Evolutionary conservation across 2,113 vertebrate species (phyloP).

Genomic region (Rhinichthys klamathensis): DNA sequence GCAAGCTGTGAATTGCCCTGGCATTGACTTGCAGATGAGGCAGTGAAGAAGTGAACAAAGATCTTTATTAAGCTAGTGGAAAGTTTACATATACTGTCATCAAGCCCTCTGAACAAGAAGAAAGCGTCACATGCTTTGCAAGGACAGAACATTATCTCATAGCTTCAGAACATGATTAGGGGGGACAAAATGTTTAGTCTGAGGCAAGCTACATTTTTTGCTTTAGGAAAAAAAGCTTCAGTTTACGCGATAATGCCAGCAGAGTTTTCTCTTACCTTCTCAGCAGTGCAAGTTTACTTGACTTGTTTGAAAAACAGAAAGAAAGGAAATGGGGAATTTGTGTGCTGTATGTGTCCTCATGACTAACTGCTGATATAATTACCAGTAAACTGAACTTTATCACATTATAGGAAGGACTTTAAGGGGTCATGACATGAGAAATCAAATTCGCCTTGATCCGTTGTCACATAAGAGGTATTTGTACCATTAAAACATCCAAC

Average conservation of each 20-base stretch:
- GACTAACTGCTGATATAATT: neutral
- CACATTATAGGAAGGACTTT: neutral
- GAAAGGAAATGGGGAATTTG: neutral
- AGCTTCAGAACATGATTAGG: constrained; percentile 20
- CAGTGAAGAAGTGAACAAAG: constrained; percentile 49
- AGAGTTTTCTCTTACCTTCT: constrained; percentile 35
- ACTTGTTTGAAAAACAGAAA: constrained; percentile 14
- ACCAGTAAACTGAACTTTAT: neutral
- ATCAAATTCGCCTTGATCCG: no score
- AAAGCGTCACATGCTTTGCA: constrained; percentile 27
- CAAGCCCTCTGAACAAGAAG: neutral
- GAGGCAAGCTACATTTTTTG: constrained; percentile 15
- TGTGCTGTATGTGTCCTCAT: neutral
- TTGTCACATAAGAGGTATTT: no score
- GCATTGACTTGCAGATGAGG: constrained; percentile 12
- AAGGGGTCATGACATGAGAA: neutral
- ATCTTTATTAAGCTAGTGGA: constrained; percentile 34
- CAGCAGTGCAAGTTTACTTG: constrained; percentile 34
- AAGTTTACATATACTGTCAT: constrained; percentile 47
- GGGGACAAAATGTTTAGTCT: constrained; percentile 57
- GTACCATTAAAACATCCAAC: no score
- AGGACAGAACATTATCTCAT: constrained; percentile 49
- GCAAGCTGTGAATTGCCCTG: neutral
- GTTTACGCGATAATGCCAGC: constrained; percentile 38
- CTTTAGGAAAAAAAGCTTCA: constrained; percentile 11